Base-by-base conservation (phyloP, 2,888 invertebrate species). In the Osmoderma eremita region DNA sequence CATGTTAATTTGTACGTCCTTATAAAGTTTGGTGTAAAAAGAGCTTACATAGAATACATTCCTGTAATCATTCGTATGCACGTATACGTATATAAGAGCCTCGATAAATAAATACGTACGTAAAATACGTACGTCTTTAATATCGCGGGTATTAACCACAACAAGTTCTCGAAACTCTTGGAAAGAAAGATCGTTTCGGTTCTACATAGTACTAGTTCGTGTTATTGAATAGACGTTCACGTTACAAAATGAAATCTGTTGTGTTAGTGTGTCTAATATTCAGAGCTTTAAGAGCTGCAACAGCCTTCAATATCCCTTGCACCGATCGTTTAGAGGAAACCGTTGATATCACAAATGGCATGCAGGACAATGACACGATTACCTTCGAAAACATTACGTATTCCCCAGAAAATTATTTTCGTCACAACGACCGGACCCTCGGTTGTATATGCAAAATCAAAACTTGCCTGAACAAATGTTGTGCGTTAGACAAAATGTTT, bases 381-480 rank as follows among this genome's bases (percentile, higher is more conserved):
- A 56, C 22, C 12, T 56, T 56, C 41, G 56, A 56, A 10, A 56
- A 68, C 12, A 62, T 75, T 5, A 63, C 30, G 3, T 73, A 67
- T 53, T 45, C 56, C 4, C 24, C 42, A 5, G 39, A 67, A 18
- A 51, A 72, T 38, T 72, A 71, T 56, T 71, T 70, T 63, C 5
- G 6, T n/a, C 10, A 67, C 6, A 49, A 67, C 39, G 63, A 63
- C 24, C 38, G 51, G 1, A 45, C 58, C 22, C 65, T 54, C 8
- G 74, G 74, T 6, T 74, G 74, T 65, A 53, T 72, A 15, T 74
- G 74, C 39, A 65, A 72, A 13, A 20, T 71, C 6, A 71, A 67
- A 45, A 24, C 15, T 2, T 73, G 73, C 56, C 24, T 73, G 2
- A 54, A 69, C 22, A 73, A 72, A 63, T 72, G 72, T 45, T 72